phyloP scores from a whole-genome alignment of 1,140 invertebrate genomes.

The Druon quercuslanigerum region DNA sequence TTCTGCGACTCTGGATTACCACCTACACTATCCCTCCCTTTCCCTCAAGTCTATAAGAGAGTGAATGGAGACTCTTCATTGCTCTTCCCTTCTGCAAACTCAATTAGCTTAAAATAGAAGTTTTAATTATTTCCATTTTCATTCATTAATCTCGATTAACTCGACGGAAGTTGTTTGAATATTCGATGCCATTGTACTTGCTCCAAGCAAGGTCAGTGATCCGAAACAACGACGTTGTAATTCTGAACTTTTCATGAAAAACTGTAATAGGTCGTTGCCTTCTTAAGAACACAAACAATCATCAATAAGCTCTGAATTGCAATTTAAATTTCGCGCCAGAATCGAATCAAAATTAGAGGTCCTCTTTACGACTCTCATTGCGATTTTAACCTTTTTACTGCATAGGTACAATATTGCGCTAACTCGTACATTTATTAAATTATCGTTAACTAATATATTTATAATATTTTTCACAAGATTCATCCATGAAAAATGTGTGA shows the following conservation, averaged over 20 bases:
- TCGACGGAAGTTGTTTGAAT: slow-evolving; percentile 63
- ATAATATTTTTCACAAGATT: too few relatives aligned
- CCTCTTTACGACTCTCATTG: too few relatives aligned
- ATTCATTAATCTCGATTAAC: slow-evolving; percentile 59
- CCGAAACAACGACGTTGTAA: slow-evolving; percentile 49
- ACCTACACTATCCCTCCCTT: not conserved
- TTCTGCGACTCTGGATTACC: not conserved
- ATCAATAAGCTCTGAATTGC: too few relatives aligned
- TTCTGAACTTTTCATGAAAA: slow-evolving; percentile 60
- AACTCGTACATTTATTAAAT: too few relatives aligned
- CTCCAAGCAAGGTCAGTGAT: slow-evolving; percentile 66
- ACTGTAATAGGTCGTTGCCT: slow-evolving; percentile 62
- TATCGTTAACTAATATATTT: too few relatives aligned
- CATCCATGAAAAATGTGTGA: not conserved
- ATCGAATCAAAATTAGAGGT: too few relatives aligned
- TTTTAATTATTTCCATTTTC: slow-evolving; percentile 58
- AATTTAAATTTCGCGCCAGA: too few relatives aligned
- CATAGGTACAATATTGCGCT: too few relatives aligned
- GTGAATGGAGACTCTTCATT: not conserved
- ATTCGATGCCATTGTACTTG: slow-evolving; percentile 68
- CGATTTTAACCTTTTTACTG: too few relatives aligned
- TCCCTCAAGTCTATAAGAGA: not conserved
- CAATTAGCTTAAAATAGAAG: slow-evolving; percentile 57
- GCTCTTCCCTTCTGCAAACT: slow-evolving; percentile 24
- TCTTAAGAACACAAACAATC: not conserved